Evolutionary conservation across 2,888 invertebrate genomes (phyloP).

Genomic region (Perizoma flavofasciatum): DNA sequence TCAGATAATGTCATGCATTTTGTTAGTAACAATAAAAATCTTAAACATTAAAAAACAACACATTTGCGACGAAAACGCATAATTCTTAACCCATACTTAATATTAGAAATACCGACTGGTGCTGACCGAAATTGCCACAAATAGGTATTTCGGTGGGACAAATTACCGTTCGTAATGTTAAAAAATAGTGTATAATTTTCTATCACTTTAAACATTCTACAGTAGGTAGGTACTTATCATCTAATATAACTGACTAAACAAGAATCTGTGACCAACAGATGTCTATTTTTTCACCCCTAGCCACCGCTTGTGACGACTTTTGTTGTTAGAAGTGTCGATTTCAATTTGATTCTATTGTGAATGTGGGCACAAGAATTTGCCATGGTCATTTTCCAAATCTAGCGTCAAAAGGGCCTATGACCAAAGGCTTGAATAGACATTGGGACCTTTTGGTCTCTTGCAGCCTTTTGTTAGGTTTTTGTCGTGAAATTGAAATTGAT

Average conservation of each 20-base stretch:
- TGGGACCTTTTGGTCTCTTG: slow-evolving; percentile 2
- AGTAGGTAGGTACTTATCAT: background rate
- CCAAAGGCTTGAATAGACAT: background rate
- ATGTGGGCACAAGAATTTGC: slow-evolving; percentile 36
- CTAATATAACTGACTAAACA: background rate
- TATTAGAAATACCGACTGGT: no score
- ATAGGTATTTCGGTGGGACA: no score
- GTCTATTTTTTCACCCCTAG: slow-evolving; percentile 25
- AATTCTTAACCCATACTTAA: no score
- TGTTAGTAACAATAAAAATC: no score
- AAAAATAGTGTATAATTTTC: no score
- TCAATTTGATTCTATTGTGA: slow-evolving; percentile 34
- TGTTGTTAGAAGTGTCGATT: slow-evolving; percentile 34
- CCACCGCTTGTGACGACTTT: slow-evolving; percentile 24
- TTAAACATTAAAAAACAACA: no score
- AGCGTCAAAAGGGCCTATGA: slow-evolving; percentile 8
- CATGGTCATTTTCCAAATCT: slow-evolving; percentile 24
- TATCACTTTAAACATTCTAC: no score
- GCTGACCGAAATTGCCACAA: no score
- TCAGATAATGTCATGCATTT: no score
- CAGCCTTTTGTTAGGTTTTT: slow-evolving; percentile 15
- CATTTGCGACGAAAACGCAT: no score
- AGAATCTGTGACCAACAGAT: slow-evolving; percentile 26
- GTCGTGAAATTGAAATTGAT: slow-evolving; percentile 31
- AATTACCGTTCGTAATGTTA: no score